Evolutionary conservation across 2,888 invertebrate species (phyloP).

Genomic region (Catocala fraxini): DNA sequence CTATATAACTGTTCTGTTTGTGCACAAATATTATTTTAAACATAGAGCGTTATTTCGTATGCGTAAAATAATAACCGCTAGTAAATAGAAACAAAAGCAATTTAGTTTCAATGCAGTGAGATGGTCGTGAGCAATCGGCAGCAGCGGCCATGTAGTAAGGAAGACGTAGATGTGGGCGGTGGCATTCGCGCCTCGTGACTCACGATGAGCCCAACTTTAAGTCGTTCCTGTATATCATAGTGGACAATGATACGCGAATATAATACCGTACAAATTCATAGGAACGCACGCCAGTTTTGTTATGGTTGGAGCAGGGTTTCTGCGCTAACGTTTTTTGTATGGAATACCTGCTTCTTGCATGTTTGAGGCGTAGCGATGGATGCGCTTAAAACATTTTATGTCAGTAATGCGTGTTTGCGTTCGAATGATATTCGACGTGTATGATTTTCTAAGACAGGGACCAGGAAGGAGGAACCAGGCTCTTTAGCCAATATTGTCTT

Average conservation of each 20-base stretch:
- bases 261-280: constrained; percentile 8
- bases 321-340: not conserved
- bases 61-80: not conserved
- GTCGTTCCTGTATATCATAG: constrained; percentile 19
- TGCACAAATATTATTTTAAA: too few relatives aligned
- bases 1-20: too few relatives aligned
- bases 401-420: too few relatives aligned
- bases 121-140: constrained; percentile 16
- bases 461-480: too few relatives aligned
- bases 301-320: not conserved
- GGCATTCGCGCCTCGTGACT: constrained; percentile 56
- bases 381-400: too few relatives aligned
- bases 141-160: constrained; percentile 44
- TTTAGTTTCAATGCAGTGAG: constrained; percentile 14
- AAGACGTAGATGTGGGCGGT: constrained; percentile 58
- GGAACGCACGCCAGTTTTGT: not conserved
- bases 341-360: too few relatives aligned
- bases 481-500: too few relatives aligned
- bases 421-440: too few relatives aligned
- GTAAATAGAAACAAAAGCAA: constrained; percentile 12
- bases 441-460: too few relatives aligned
- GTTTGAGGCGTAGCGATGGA: too few relatives aligned
- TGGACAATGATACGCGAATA: constrained; percentile 14
- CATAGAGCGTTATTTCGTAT: too few relatives aligned
- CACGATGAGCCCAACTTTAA: constrained; percentile 38